Conservation (phyloP, 2,888 invertebrate species). For the Therioaphis trifolii region DNA sequence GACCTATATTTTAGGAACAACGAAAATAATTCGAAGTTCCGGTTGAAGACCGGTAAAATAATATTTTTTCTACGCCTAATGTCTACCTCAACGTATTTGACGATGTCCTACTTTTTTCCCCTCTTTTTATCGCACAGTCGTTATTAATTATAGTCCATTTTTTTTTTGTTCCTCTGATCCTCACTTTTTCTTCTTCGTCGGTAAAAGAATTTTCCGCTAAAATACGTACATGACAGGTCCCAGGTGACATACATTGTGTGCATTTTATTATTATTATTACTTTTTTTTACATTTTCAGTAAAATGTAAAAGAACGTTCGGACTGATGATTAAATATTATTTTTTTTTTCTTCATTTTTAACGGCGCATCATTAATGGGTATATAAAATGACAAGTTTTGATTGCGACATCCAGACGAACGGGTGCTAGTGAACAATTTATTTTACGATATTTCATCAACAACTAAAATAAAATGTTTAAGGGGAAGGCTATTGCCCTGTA, state of each 20-base stretch:
- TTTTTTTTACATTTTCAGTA: not conserved
- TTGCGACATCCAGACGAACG: not conserved
- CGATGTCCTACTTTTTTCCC: not conserved
- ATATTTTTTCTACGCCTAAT: conserved; percentile 6
- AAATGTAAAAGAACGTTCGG: conserved; percentile 30
- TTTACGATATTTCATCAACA: not conserved
- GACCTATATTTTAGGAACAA: conserved; percentile 11
- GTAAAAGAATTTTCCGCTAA: conserved; percentile 30
- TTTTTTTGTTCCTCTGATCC: conserved; percentile 42
- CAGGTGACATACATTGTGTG: conserved; percentile 51
- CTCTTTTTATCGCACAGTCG: conserved; percentile 37
- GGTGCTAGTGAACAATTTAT: not conserved
- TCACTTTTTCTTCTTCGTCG: conserved; percentile 39
- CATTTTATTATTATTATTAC: conserved; percentile 32
- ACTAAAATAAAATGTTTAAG: not conserved
- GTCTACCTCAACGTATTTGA: not conserved
- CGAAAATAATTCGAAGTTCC: conserved; percentile 35
- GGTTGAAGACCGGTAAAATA: conserved; percentile 15
- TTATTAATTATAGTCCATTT: conserved; percentile 51
- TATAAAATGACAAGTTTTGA: conserved; percentile 5
- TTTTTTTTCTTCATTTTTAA: conserved; percentile 19
- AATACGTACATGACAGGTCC: conserved; percentile 26
- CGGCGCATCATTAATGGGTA: conserved; percentile 20
- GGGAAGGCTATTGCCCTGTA: not conserved
- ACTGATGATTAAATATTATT: conserved; percentile 48